Evolutionary conservation across 1,140 invertebrate species (phyloP), one percentile per base, ranked within the genome.

Genomic region (Nasonia vitripennis): DNA sequence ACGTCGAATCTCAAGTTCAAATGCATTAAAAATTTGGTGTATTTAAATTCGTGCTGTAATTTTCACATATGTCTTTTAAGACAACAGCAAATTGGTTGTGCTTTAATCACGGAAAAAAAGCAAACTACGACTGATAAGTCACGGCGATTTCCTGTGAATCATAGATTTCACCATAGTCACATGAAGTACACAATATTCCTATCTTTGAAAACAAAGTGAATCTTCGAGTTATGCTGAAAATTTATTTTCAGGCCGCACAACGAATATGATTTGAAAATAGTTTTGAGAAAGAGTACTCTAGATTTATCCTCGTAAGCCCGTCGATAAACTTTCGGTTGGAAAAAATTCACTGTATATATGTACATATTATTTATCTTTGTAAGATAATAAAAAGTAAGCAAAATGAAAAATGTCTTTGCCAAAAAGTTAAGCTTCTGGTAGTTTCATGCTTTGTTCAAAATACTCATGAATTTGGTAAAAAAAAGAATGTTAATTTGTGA

Each of bases 291-390:
- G 17, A 62, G 23, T 6, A 51, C 9, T 27, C 14, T 37, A 62
- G 68, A 80, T 23, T 80, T 9, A 81, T 11, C n/a, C 12, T 62
- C 37, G 9, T 2, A 12, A 7, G 23, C 17, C 9, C 67, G 14
- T 45, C 10, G 23, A 68, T 70, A 83, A 68, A 75, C 9, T 68
- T 14, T 83, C 62, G 27, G 1, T 83, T 14, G 70, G 67, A 62
- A 31, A 71, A 71, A 67, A 75, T 37, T 55, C 4, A 75, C 20
- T 78, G 77, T 68, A 83, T 83, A 67, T 77, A 83, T 83, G 20
- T 84, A 84, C 62, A 84, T 41, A 67, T 27, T 3, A 45, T 77
- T 67, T 23, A 37, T 83, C 77, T 34, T 31, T 23, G 34, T 17
- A 14, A 79, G 41, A n/a, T 67, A 67, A 55, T 41, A 75, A 48